These are phyloP conservation scores for Phrynocephalus guinanensis DNA, from an alignment of 2,797 vertebrate species.

Conservation along the genomic window DNA sequence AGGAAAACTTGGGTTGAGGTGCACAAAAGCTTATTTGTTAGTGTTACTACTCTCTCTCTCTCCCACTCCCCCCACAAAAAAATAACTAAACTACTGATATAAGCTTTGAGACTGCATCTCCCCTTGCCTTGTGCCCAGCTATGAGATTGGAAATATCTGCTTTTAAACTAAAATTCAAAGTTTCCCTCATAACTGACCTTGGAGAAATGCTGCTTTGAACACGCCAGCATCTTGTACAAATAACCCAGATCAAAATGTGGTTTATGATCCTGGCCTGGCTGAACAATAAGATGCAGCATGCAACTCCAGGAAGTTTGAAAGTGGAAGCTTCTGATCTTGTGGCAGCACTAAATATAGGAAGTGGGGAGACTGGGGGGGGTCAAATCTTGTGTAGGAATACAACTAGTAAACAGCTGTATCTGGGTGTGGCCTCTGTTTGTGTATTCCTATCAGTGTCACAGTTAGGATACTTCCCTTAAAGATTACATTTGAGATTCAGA, in stretches of 20 bases:
- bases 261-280: neutral
- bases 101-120: too few species aligned
- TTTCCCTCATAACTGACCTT: neutral
- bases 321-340: neutral
- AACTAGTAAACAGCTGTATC: neutral
- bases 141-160: neutral
- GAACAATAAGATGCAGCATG: neutral
- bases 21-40: too few species aligned
- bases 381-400: neutral
- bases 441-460: neutral
- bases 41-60: too few species aligned
- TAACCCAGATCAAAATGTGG: neutral
- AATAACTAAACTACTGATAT: neutral
- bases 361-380: too few species aligned
- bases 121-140: neutral
- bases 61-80: too few species aligned
- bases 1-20: too few species aligned
- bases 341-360: neutral
- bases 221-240: neutral
- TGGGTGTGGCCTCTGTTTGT: neutral
- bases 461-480: constrained; percentile 1
- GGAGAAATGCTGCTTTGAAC: too few species aligned
- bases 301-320: neutral
- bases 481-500: neutral
- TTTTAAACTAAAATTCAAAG: neutral